Percentiles rank a stretch among this genome's conserved stretches.
Evolutionary conservation across 2,797 vertebrate species (phyloP).

Genomic region (Lutjanus campechanus): DNA sequence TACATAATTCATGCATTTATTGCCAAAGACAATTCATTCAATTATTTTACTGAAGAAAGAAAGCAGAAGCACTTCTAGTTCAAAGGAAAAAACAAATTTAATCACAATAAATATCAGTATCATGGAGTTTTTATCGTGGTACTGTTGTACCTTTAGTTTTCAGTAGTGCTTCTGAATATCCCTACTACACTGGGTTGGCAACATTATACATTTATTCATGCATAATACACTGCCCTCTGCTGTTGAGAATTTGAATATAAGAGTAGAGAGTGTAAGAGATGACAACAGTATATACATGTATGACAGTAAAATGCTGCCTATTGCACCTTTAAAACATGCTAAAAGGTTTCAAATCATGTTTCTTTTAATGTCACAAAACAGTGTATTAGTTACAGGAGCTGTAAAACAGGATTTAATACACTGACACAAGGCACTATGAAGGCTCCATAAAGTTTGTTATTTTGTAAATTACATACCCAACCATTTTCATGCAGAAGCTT

Average conservation of each 20-base stretch:
- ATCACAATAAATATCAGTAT: too few relatives aligned
- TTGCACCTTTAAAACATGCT: background rate
- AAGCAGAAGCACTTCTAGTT: too few relatives aligned
- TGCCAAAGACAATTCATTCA: too few relatives aligned
- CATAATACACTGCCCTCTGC: background rate
- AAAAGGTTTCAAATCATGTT: too few relatives aligned
- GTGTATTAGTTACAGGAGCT: background rate
- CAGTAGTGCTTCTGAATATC: background rate
- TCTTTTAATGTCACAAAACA: background rate
- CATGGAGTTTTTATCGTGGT: too few relatives aligned
- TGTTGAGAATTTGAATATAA: background rate
- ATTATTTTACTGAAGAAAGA: too few relatives aligned
- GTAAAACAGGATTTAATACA: background rate
- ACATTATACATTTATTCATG: background rate
- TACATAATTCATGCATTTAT: too few relatives aligned
- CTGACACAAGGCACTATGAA: background rate
- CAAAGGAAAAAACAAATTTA: too few relatives aligned
- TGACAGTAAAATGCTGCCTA: background rate
- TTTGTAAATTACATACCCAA: background rate
- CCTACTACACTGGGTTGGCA: background rate
- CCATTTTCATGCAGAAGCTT: conserved; percentile 13
- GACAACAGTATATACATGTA: background rate
- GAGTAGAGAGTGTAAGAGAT: background rate
- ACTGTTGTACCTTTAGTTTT: too few relatives aligned
- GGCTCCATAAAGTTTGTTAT: background rate